Base-by-base conservation (phyloP, 64 coral and sea anemone genomes). In the Platygyra sinensis region DNA sequence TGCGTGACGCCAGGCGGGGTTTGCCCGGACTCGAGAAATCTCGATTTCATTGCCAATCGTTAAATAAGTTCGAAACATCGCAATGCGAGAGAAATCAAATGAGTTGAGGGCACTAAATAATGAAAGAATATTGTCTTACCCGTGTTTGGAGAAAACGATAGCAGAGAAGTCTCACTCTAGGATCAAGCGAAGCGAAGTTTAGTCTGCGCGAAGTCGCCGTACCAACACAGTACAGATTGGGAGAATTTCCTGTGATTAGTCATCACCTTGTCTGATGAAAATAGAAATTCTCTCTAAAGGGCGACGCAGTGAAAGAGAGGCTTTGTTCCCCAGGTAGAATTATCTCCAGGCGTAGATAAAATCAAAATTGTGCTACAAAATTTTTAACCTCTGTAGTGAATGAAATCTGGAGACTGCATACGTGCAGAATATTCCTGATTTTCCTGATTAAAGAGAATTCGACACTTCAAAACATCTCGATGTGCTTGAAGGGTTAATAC, bases 1-100 rank as follows among this genome's bases (percentile, higher is more conserved):
- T 71, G 62, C 62, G 38, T 67, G 62, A 42, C 19, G 63, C 33
- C 52, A 19, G 61, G 52, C 28, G 63, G 81, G 81, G 81, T 85
- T 85, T 85, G 81, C 81, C 81, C 81, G n/a, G 62, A 71, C 62
- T 50, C 22, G 24, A 3, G 6, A 69, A 10, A 27, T 27, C 24
- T 69, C 25, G 10, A 11, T n/a, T 27, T 10, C n/a, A 69, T n/a
- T 69, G 11, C 22, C 22, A 7, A 25, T 69, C 25, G 25, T 5
- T 69, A 11, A 10, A 27, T 69, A 27, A 69, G 22, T 22, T 27
- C 8, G 65, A 69, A 69, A 69, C 10, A 25, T 25, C 25, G n/a
- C 25, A 69, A 25, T 27, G 22, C 24, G 5, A 10, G 65, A 69
- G 10, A 69, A 25, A 69, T 27, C 65, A 69, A 69, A 14, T 13